phyloP scores from a whole-genome alignment of 1,140 invertebrate genomes.

The Drosophila eugracilis region DNA sequence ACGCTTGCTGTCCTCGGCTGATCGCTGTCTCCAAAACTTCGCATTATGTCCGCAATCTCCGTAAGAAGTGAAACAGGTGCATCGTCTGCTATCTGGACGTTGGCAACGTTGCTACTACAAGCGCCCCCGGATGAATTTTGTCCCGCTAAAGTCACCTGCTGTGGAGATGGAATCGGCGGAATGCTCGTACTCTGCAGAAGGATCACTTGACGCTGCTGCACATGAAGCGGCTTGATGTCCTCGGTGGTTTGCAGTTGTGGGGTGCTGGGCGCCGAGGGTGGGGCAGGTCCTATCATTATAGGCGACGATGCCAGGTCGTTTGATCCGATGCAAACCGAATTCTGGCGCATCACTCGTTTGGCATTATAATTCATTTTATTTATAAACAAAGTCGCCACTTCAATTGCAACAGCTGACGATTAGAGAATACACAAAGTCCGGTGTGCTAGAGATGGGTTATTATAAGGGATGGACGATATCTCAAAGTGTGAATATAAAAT shows the following conservation, averaged over 20 bases:
- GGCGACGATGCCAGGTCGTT: slow-evolving; percentile 52
- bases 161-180: slow-evolving; percentile 25
- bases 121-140: not conserved
- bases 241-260: slow-evolving; percentile 60
- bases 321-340: slow-evolving; percentile 56
- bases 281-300: slow-evolving; percentile 41
- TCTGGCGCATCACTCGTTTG: slow-evolving; percentile 67
- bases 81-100: slow-evolving; percentile 49
- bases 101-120: not conserved
- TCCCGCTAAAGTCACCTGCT: slow-evolving; percentile 31
- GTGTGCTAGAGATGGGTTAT: not conserved
- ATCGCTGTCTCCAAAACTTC: slow-evolving; percentile 81
- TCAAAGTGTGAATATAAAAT: too few species aligned
- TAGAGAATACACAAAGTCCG: not conserved
- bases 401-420: slow-evolving; percentile 5
- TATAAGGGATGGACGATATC: not conserved
- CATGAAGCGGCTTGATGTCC: slow-evolving; percentile 63
- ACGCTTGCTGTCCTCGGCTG: slow-evolving; percentile 73
- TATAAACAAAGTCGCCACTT: slow-evolving; percentile 7
- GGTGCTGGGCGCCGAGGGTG: slow-evolving; percentile 54
- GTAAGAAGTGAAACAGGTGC: slow-evolving; percentile 73
- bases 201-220: slow-evolving; percentile 70
- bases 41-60: slow-evolving; percentile 84
- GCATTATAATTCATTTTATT: slow-evolving; percentile 67
- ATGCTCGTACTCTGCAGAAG: slow-evolving; percentile 56